A percentile compares a stretch with the other conserved stretches of the same genome.
These are phyloP conservation scores for Heterodera schachtii DNA, from an alignment of 1,140 invertebrate genomes.

Conservation along the genomic window DNA sequence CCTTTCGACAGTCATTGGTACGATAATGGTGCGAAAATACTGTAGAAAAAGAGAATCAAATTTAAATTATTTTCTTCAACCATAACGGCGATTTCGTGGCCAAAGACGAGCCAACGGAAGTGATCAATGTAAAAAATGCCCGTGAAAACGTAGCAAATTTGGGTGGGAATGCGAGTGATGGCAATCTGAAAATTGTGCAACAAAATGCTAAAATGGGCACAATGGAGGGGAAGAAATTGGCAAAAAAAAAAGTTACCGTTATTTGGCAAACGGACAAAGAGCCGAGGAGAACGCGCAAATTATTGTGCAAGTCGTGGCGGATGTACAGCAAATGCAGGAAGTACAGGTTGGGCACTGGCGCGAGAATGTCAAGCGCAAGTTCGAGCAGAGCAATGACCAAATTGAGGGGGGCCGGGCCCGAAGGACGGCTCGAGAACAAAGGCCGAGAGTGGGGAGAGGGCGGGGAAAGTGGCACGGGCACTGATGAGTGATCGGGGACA, in stretches of 20 bases:
- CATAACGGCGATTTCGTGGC: constrained; percentile 37
- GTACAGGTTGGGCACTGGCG: constrained; percentile 29
- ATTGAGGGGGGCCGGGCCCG: constrained; percentile 15
- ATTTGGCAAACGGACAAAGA: constrained; percentile 22
- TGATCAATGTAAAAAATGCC: constrained; percentile 27
- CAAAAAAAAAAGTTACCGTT: background rate
- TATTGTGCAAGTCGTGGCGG: constrained; percentile 36
- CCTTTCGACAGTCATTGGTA: constrained; percentile 37
- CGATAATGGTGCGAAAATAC: constrained; percentile 30
- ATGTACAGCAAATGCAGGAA: constrained; percentile 23
- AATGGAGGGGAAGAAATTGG: background rate
- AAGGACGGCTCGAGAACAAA: background rate
- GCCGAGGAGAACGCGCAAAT: constrained; percentile 29
- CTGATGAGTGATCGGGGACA: background rate
- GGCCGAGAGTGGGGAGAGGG: background rate
- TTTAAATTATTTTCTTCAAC: background rate
- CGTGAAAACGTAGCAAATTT: constrained; percentile 27
- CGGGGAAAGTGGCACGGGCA: background rate
- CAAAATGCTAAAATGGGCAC: no score
- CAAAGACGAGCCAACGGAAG: constrained; percentile 25
- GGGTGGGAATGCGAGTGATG: constrained; percentile 33
- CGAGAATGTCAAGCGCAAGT: constrained; percentile 25
- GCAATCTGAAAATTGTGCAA: constrained; percentile 6
- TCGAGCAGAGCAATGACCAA: constrained; percentile 30
- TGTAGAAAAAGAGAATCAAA: background rate